These are phyloP conservation scores for Sinocyclocheilus rhinocerous DNA, from an alignment of 2,113 vertebrate genomes.

Conservation along the genomic window DNA sequence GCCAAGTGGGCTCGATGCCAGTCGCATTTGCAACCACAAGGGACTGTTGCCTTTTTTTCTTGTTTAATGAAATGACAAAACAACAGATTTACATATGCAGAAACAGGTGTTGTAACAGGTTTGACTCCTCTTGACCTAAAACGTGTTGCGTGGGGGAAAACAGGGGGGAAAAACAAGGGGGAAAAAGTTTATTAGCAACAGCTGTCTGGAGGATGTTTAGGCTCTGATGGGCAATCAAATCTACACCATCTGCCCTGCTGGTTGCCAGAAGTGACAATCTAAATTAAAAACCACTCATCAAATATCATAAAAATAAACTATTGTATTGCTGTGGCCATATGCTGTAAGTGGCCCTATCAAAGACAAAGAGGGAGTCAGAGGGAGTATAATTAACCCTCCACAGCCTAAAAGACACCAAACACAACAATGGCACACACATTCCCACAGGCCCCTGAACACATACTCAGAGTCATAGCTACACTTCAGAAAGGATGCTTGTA, in stretches of 20 bases:
- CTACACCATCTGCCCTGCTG: slow-evolving; percentile 85
- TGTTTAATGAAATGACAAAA: slow-evolving; percentile 94
- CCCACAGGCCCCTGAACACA: slow-evolving; percentile 45
- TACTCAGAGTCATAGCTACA: background rate
- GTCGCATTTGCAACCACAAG: slow-evolving; percentile 81
- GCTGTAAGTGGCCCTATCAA: slow-evolving; percentile 68
- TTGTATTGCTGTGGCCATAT: slow-evolving; percentile 78
- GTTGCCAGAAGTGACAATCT: slow-evolving; percentile 88
- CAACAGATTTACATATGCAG: slow-evolving; percentile 91
- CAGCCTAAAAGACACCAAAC: slow-evolving; percentile 42
- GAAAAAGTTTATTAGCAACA: slow-evolving; percentile 84
- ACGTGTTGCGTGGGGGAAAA: slow-evolving; percentile 63
- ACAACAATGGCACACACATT: slow-evolving; percentile 44
- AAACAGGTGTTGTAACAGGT: slow-evolving; percentile 96
- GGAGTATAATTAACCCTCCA: slow-evolving; percentile 50
- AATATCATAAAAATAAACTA: slow-evolving; percentile 83
- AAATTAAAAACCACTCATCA: slow-evolving; percentile 87
- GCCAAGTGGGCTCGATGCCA: slow-evolving; percentile 79
- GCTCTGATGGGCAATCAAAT: slow-evolving; percentile 84
- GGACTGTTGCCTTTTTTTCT: slow-evolving; percentile 73
- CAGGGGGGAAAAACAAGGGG: slow-evolving; percentile 27
- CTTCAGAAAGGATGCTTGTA: background rate
- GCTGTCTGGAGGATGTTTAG: slow-evolving; percentile 83
- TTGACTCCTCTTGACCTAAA: slow-evolving; percentile 89
- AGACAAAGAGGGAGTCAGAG: slow-evolving; percentile 45